These are phyloP conservation scores for Bemisia tabaci DNA, from an alignment of 1,140 invertebrate species.

Conservation along the genomic window DNA sequence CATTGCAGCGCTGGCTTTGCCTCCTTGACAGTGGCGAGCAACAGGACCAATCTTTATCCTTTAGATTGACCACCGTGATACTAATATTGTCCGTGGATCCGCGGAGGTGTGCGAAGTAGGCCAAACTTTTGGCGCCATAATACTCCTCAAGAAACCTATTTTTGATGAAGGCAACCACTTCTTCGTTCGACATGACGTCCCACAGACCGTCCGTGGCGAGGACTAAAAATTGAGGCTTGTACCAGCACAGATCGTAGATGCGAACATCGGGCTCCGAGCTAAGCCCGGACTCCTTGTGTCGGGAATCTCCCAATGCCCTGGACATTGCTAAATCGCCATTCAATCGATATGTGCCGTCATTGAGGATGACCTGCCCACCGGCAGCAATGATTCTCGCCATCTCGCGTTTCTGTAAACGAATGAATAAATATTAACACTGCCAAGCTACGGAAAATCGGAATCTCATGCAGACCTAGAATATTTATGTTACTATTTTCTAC, in stretches of 20 bases:
- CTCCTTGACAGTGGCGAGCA: no score
- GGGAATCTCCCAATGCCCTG: constrained; percentile 85
- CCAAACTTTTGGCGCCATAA: constrained; percentile 78
- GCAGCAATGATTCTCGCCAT: constrained; percentile 77
- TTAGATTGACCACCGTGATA: constrained; percentile 76
- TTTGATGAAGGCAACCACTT: constrained; percentile 75
- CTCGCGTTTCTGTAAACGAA: constrained; percentile 65
- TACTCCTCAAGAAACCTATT: constrained; percentile 67
- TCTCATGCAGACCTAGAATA: no score
- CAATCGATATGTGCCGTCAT: constrained; percentile 92
- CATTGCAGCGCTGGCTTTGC: no score
- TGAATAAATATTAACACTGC: no score
- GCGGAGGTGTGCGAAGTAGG: constrained; percentile 76
- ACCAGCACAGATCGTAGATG: constrained; percentile 75
- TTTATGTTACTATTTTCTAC: no score
- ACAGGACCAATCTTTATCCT: background rate
- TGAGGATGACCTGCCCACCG: constrained; percentile 84
- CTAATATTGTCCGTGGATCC: constrained; percentile 94
- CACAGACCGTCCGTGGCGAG: constrained; percentile 90
- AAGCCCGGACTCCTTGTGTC: constrained; percentile 89
- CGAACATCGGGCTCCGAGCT: constrained; percentile 88
- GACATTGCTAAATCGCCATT: constrained; percentile 92
- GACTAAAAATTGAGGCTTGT: constrained; percentile 76
- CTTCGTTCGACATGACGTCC: constrained; percentile 90
- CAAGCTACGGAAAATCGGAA: no score